Conservation (phyloP, 92 coral and sea anemone species). For the Umimayanthus chanpuru region DNA sequence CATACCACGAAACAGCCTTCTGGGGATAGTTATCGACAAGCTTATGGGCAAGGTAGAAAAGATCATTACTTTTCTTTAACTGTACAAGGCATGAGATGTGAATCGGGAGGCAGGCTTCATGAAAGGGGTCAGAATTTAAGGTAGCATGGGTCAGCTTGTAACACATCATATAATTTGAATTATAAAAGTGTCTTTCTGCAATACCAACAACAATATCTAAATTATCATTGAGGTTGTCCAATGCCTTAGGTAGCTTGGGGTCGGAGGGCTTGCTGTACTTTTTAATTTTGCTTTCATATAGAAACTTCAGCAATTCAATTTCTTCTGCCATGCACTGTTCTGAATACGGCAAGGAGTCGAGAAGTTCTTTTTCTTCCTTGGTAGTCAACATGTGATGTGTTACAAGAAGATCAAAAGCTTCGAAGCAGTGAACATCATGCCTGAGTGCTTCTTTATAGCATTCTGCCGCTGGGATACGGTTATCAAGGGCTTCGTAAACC, state of each 20-base stretch:
- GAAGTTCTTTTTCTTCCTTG: slow-evolving; percentile 78
- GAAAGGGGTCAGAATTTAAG: slow-evolving; percentile 83
- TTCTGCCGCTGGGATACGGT: slow-evolving; percentile 90
- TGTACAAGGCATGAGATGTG: slow-evolving; percentile 96
- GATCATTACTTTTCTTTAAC: slow-evolving; percentile 89
- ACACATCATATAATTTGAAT: slow-evolving; percentile 78
- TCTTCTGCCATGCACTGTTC: slow-evolving; percentile 95
- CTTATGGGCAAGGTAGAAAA: slow-evolving; percentile 92
- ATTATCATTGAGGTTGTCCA: slow-evolving; percentile 88
- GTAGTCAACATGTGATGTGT: slow-evolving; percentile 97
- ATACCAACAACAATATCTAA: slow-evolving; percentile 85
- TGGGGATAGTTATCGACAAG: slow-evolving; percentile 96
- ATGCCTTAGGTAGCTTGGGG: slow-evolving; percentile 77
- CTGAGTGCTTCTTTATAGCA: slow-evolving; percentile 89
- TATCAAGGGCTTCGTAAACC: slow-evolving; percentile 94
- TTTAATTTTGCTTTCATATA: slow-evolving; percentile 86
- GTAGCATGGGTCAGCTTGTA: slow-evolving; percentile 85
- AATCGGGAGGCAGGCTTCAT: slow-evolving; percentile 87
- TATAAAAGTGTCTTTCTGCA: slow-evolving; percentile 95
- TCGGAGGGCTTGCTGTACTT: slow-evolving; percentile 80
- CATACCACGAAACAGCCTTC: slow-evolving; percentile 98
- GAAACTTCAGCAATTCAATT: slow-evolving; percentile 75
- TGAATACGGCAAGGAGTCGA: slow-evolving; percentile 76
- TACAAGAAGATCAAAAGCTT: slow-evolving; percentile 93
- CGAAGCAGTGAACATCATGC: slow-evolving; percentile 93